Conservation (phyloP, 1,140 invertebrate species). For the Drosophila seguyi region DNA sequence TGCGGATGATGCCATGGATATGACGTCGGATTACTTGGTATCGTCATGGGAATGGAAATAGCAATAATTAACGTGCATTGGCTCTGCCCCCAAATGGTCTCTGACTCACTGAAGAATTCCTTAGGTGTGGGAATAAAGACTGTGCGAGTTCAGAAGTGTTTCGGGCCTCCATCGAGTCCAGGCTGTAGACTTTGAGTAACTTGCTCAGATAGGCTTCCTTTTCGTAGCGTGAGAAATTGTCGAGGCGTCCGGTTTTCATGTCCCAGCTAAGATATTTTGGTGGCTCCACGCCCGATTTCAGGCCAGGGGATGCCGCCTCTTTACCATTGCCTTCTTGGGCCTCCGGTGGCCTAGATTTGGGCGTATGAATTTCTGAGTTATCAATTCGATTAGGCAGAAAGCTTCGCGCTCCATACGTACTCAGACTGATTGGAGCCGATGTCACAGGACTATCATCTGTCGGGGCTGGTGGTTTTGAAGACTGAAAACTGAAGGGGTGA, state of each 20-base stretch:
- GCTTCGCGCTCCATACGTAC: constrained; percentile 29
- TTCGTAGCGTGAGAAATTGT: constrained; percentile 21
- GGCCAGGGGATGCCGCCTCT: too few species aligned
- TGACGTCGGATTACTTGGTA: constrained; percentile 51
- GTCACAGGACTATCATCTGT: background rate
- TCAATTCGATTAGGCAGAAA: constrained; percentile 1
- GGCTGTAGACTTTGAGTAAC: constrained; percentile 37
- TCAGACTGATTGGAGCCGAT: background rate
- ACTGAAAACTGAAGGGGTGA: too few species aligned
- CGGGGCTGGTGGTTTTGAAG: background rate
- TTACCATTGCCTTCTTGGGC: background rate
- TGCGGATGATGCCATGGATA: constrained; percentile 44
- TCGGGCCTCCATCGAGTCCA: constrained; percentile 7
- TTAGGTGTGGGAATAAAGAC: background rate
- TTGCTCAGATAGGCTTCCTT: constrained; percentile 56
- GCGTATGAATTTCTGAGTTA: constrained; percentile 24
- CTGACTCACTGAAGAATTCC: constrained; percentile 39
- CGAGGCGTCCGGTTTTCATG: constrained; percentile 29
- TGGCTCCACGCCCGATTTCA: constrained; percentile 10
- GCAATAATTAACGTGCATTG: constrained; percentile 5
- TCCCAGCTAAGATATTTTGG: constrained; percentile 63
- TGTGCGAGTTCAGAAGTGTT: background rate
- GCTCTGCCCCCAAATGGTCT: background rate
- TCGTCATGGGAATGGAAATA: constrained; percentile 5
- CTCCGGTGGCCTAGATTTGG: constrained; percentile 23